Evolutionary conservation across 1,140 invertebrate species (phyloP), one percentile per base, ranked within the genome.

Genomic region (Heterodera carotae): DNA sequence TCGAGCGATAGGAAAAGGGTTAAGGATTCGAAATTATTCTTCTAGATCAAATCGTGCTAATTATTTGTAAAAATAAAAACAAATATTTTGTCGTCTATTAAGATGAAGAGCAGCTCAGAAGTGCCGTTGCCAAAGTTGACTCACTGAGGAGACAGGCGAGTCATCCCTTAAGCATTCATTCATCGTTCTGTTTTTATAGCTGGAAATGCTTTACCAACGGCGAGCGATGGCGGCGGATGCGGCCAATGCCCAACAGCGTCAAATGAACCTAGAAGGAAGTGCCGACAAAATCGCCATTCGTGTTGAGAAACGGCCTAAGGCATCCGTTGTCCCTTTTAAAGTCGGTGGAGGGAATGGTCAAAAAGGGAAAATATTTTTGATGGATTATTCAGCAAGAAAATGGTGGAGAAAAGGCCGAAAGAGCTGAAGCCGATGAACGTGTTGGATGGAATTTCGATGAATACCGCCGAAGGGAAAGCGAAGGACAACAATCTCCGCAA

Each of bases 261-360:
- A 62, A 25, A 53, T 83, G 27, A 82, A 82, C 48, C 79, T n/a
- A 2, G 48, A 76, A 36, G 67, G 31, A 27, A n/a, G n/a, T 15
- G 48, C 48, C 48, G 48, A 53, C 12, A 53, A 53, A 15, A 18
- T 10, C 48, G 22, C 4, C 48, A 27, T 29, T 5, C 75, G 64
- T 2, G 25, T 33, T 43, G 69, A 79, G 25, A 5, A 29, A 34
- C 73, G 81, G 33, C 81, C 82, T 53, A 76, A 82, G 71, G 81
- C 81, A 29, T 81, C 77, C 33, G 70, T 82, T 39, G 83, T 56
- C 22, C 81, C 81, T 25, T 82, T 82, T 62, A 76, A 82, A 43
- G 80, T 84, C n/a, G 69, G 4, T 5, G 29, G 69, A 43, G 27
- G 62, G 62, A 25, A 43, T 43, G 39, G 39, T n/a, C 53, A 62